Conservation (phyloP, 2,113 vertebrate genomes). For the Candoia aspera region DNA sequence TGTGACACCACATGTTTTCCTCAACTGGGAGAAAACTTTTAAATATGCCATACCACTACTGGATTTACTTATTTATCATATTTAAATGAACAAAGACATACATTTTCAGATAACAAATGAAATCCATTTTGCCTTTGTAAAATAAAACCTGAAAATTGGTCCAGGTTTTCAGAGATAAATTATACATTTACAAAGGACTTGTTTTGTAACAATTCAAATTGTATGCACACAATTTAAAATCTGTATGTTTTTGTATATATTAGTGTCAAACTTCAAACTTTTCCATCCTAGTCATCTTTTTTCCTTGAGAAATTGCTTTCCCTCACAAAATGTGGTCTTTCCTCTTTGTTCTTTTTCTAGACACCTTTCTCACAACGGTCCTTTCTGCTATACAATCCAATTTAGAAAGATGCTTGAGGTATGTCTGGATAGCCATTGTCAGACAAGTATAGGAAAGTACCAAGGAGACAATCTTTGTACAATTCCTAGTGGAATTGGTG, state of each 20-base stretch:
- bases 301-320: not conserved
- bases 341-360: not conserved
- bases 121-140: not conserved
- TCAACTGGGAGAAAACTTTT: not conserved
- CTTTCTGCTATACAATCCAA: constrained; percentile 31
- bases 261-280: not conserved
- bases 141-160: not conserved
- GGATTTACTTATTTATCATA: not conserved
- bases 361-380: not conserved
- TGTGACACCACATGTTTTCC: not conserved
- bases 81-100: not conserved
- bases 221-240: not conserved
- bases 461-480: not conserved
- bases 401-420: constrained; percentile 17
- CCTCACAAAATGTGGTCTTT: not conserved
- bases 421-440: not conserved
- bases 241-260: not conserved
- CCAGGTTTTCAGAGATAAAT: not conserved
- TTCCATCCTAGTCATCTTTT: not conserved
- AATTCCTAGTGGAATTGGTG: constrained; percentile 4
- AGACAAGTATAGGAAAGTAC: not conserved
- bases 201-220: not conserved
- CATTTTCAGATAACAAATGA: not conserved
- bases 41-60: not conserved
- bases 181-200: not conserved